A percentile compares a stretch with the other conserved stretches of the same genome.
These are phyloP conservation scores for Sipha flava DNA, from an alignment of 1,140 invertebrate species.

Conservation along the genomic window DNA sequence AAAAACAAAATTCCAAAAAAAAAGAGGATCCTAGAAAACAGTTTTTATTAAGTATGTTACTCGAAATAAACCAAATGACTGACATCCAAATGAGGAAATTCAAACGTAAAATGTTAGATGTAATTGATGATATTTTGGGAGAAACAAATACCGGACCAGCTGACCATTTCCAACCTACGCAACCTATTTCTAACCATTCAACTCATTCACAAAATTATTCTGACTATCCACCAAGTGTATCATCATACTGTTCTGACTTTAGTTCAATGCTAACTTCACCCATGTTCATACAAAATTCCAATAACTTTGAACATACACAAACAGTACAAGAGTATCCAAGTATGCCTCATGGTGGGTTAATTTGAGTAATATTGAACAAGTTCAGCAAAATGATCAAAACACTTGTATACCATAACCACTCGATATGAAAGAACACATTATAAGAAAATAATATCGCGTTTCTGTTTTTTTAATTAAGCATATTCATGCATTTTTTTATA, in stretches of 20 bases:
- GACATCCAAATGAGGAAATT: no score
- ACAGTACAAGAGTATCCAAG: not conserved
- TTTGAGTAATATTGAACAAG: not conserved
- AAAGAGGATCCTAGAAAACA: not conserved
- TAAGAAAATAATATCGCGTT: not conserved
- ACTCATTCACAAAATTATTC: not conserved
- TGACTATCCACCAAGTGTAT: not conserved
- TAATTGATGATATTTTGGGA: no score
- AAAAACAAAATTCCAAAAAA: not conserved
- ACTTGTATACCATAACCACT: not conserved
- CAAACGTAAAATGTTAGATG: no score
- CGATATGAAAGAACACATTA: not conserved
- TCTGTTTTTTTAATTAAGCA: constrained; percentile 38
- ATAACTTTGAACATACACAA: not conserved
- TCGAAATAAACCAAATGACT: not conserved
- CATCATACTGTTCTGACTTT: not conserved
- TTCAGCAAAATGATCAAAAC: not conserved
- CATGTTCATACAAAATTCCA: not conserved
- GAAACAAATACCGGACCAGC: not conserved
- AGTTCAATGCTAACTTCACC: not conserved
- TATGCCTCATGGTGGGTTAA: no score
- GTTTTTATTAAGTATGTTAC: not conserved
- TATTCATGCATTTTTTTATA: not conserved
- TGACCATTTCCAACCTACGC: not conserved
- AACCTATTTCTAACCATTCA: not conserved